Percentiles rank a stretch among this genome's conserved stretches.
phyloP scores from a whole-genome alignment of 2,888 invertebrate species.

The Amphipyra tragopoginis region DNA sequence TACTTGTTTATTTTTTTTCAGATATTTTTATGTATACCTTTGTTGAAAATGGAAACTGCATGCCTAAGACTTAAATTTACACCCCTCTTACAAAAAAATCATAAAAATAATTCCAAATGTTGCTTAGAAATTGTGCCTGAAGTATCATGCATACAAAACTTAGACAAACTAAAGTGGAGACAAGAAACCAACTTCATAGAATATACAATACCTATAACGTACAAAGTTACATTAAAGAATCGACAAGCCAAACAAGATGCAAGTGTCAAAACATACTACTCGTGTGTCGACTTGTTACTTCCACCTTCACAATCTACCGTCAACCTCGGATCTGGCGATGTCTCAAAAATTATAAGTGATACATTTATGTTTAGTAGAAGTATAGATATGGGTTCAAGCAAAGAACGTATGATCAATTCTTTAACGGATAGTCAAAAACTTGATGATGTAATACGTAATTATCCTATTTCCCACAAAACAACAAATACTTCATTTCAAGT shows the following conservation, averaged over 20 bases:
- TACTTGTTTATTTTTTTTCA: constrained; percentile 35
- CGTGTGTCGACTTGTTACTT: constrained; percentile 78
- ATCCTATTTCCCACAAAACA: constrained; percentile 23
- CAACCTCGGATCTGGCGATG: constrained; percentile 66
- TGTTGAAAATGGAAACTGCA: constrained; percentile 72
- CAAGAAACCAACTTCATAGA: constrained; percentile 71
- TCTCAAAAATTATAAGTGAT: constrained; percentile 74
- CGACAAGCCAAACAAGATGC: constrained; percentile 33
- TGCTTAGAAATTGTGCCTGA: constrained; percentile 81
- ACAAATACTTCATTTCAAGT: constrained; percentile 40
- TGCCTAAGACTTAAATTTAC: constrained; percentile 77
- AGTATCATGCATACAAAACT: constrained; percentile 73
- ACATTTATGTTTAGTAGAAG: constrained; percentile 65
- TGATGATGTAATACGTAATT: constrained; percentile 6
- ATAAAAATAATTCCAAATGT: constrained; percentile 68
- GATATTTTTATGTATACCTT: constrained; percentile 37
- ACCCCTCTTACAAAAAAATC: constrained; percentile 70
- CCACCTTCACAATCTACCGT: constrained; percentile 60
- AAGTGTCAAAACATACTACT: constrained; percentile 75
- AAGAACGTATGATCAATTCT: not conserved
- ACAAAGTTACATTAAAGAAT: constrained; percentile 78
- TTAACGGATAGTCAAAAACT: constrained; percentile 3
- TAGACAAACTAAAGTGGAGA: constrained; percentile 78
- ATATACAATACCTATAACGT: constrained; percentile 79
- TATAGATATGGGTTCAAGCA: constrained; percentile 23